A percentile compares a stretch with the other conserved stretches of the same genome.
phyloP scores from a whole-genome alignment of 2,797 vertebrate species.

The Paguma larvata region DNA sequence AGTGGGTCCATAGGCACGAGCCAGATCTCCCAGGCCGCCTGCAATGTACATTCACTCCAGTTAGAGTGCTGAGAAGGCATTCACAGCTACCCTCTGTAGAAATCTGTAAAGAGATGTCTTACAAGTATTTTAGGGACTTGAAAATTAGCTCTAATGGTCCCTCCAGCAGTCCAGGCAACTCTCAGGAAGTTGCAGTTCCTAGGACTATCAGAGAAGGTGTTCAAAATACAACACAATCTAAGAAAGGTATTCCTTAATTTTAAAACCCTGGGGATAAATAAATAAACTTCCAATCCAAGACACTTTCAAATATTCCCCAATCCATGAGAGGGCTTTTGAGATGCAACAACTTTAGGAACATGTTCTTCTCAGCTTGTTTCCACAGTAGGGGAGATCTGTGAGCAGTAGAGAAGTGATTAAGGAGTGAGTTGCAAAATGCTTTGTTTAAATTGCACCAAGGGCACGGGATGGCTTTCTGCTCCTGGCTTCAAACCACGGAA shows the following conservation, averaged over 20 bases:
- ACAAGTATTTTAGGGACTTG: not conserved
- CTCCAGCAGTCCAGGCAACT: not conserved
- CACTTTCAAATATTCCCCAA: not conserved
- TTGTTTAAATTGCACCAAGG: not conserved
- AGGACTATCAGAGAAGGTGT: not conserved
- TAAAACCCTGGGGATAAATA: conserved; percentile 4
- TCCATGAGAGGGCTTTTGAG: not conserved
- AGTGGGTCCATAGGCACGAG: not conserved
- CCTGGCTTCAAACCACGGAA: conserved; percentile 15
- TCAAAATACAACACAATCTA: conserved; percentile 18
- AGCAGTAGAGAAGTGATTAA: not conserved
- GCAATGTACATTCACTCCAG: not conserved
- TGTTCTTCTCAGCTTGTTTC: not conserved
- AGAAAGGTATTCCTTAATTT: conserved; percentile 28
- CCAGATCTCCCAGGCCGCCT: not conserved
- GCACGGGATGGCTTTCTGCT: conserved; percentile 21
- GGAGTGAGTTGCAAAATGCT: not conserved
- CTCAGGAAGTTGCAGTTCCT: not conserved
- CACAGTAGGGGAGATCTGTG: not conserved
- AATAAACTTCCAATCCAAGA: not conserved
- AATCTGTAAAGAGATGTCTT: not conserved
- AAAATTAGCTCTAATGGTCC: not conserved
- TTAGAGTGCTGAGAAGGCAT: not conserved
- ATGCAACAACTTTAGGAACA: not conserved
- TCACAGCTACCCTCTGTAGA: not conserved